Evolutionary conservation across 1,140 invertebrate genomes (phyloP).

Genomic region (Trinorchestia longiramus): DNA sequence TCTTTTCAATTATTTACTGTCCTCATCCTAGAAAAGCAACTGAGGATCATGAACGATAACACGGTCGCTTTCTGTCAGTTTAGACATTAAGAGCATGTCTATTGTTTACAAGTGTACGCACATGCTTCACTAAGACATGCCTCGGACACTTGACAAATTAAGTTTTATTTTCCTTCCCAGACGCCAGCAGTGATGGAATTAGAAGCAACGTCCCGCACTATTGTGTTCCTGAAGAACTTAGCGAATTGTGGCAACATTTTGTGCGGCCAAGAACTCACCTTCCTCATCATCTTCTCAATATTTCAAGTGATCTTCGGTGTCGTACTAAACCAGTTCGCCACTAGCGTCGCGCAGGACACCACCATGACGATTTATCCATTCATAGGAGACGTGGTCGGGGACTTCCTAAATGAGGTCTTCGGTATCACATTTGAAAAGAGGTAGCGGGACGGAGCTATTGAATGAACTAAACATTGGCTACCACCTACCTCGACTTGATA

Average conservation of each 20-base stretch:
- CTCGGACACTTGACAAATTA: constrained; percentile 5
- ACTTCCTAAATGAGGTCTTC: background rate
- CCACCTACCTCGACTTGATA: background rate
- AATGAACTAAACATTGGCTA: background rate
- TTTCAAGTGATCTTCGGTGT: constrained; percentile 22
- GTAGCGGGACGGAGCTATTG: background rate
- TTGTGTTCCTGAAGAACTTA: constrained; percentile 44
- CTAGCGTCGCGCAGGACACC: background rate
- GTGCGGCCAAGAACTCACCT: constrained; percentile 42
- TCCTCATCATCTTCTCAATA: constrained; percentile 31
- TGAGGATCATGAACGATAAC: background rate
- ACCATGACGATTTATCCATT: background rate
- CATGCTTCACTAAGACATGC: background rate
- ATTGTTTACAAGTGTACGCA: background rate
- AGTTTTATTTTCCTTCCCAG: constrained; percentile 15
- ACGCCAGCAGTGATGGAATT: constrained; percentile 18
- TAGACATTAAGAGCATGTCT: background rate
- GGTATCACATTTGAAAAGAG: constrained; percentile 11
- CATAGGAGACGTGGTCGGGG: constrained; percentile 15
- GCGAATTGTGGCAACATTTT: constrained; percentile 17
- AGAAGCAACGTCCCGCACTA: constrained; percentile 9
- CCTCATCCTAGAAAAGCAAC: background rate
- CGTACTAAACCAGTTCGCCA: constrained; percentile 3
- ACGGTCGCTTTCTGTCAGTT: background rate
- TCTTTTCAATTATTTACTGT: background rate